Evolutionary conservation across 2,888 invertebrate genomes (phyloP), one percentile per base, ranked within the genome.

Genomic region (Seira sanloemensis): DNA sequence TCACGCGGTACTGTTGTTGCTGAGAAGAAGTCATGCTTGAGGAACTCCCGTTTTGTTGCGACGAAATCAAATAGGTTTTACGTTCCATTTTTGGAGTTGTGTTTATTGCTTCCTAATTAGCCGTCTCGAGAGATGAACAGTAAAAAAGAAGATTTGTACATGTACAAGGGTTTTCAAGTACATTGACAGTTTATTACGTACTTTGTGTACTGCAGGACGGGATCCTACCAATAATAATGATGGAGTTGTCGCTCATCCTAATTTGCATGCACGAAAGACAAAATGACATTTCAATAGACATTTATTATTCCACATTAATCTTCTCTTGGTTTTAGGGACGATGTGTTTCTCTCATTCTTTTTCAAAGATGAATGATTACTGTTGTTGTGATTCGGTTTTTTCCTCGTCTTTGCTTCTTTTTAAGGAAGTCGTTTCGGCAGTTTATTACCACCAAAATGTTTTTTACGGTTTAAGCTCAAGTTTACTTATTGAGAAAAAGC

Each of bases 221-320:
- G n/a, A n/a, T n/a, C n/a, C n/a, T n/a, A 78, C 58, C 23, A 66
- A 25, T 72, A 50, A 7, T 26, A 37, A 67, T 66, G 73, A 73
- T 72, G 78, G 66, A 73, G 79, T 67, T 27, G 73, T 79, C 23
- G 58, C 50, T 50, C 50, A 50, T 2, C 50, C 50, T 50, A 50
- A 50, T 50, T 50, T 50, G 50, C 25, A 77, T 58, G 26, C n/a
- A 50, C 54, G 24, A 67, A 65, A 72, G 76, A 82, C 74, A 81
- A 50, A 76, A 77, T 82, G 82, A 77, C 82, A 82, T 82, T 82
- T 82, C 82, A 82, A 82, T 82, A 76, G 82, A 76, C 76, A 77
- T 82, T 82, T 82, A 82, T 73, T 73, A 66, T 73, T 58, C 18
- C 54, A 72, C 74, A 74, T 58, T 73, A 73, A 78, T 71, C 78